phyloP scores from a whole-genome alignment of 2,113 vertebrate species.

The Coturnix japonica region DNA sequence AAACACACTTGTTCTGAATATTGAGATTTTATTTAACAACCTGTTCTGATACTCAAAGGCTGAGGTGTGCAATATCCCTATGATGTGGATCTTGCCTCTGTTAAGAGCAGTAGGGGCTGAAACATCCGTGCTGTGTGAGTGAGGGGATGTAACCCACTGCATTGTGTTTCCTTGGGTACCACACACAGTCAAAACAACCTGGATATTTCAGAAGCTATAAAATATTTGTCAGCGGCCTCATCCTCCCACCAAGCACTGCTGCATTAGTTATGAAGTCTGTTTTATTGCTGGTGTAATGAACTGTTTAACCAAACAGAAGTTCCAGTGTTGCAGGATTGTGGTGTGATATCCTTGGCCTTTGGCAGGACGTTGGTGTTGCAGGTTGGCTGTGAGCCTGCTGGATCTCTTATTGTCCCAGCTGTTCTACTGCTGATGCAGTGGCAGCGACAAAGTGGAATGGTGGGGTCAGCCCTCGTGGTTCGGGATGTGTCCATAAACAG shows the following conservation, averaged over 20 bases:
- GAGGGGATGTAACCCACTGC: not conserved
- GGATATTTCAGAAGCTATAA: not conserved
- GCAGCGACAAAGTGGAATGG: not conserved
- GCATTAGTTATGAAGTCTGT: not conserved
- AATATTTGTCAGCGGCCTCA: constrained; percentile 8
- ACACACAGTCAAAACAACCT: not conserved
- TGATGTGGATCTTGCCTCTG: not conserved
- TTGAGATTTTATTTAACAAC: constrained; percentile 15
- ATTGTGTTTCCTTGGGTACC: not conserved
- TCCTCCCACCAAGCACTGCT: not conserved
- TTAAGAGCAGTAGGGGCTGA: not conserved
- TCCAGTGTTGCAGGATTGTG: not conserved
- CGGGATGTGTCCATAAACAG: rapidly evolving
- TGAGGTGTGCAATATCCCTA: not conserved
- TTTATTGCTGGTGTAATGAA: constrained; percentile 7
- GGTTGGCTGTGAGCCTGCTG: not conserved
- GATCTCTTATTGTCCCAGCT: not conserved
- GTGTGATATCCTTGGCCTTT: not conserved
- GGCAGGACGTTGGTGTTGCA: not conserved
- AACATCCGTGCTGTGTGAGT: not conserved
- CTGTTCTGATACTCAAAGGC: not conserved
- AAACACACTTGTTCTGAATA: not conserved
- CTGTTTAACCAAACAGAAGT: not conserved
- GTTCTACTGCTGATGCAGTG: not conserved
- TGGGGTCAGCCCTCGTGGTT: not conserved